Evolutionary conservation across 53 echinoderm and acorn worm species (phyloP).

Genomic region (Actinopyga echinites): DNA sequence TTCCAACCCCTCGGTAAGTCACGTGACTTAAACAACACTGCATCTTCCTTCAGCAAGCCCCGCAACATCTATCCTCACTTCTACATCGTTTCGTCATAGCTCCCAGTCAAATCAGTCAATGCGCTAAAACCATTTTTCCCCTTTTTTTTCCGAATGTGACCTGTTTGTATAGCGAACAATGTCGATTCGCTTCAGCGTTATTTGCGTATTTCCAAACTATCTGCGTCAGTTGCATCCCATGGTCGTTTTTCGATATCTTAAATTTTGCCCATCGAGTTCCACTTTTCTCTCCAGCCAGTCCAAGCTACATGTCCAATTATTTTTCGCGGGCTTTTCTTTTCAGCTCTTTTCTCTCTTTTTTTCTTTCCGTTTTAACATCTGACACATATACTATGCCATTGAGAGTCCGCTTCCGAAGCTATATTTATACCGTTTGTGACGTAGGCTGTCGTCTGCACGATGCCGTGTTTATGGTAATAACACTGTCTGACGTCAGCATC

Average conservation of each 20-base stretch:
- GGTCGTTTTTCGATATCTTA: background rate
- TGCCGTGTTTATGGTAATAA: conserved; percentile 36
- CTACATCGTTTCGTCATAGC: too few species aligned
- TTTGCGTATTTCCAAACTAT: background rate
- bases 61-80: too few species aligned
- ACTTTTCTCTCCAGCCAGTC: too few species aligned
- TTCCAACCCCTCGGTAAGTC: too few species aligned
- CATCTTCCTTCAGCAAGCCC: too few species aligned
- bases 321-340: conserved; percentile 8
- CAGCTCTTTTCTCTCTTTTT: background rate
- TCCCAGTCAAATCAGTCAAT: too few species aligned
- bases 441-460: conserved; percentile 25
- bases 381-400: conserved; percentile 9
- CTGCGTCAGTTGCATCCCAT: background rate
- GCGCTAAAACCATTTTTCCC: too few species aligned
- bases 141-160: too few species aligned
- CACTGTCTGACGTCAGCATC: conserved; percentile 15
- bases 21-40: too few species aligned
- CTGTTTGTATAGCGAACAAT: background rate
- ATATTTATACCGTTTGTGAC: conserved; percentile 31
- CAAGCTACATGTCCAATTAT: conserved; percentile 19
- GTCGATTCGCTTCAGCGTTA: too few species aligned
- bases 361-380: background rate
- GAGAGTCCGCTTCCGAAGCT: conserved; percentile 1
- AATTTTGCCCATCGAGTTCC: too few species aligned